A percentile compares a stretch with the other conserved stretches of the same genome.
Evolutionary conservation across 2,797 vertebrate genomes (phyloP).

Genomic region (Limnodromus scolopaceus): DNA sequence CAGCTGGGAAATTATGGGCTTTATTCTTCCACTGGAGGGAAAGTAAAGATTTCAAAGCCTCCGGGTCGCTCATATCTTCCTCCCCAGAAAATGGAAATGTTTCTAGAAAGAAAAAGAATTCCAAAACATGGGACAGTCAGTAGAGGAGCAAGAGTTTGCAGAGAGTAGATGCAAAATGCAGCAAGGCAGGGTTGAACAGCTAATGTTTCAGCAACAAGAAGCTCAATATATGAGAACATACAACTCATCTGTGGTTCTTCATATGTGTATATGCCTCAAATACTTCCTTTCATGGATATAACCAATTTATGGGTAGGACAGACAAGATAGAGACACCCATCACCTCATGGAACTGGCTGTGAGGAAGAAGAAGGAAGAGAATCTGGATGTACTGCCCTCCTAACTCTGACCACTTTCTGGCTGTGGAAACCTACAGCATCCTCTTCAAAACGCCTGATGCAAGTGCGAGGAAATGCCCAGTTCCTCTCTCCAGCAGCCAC

Average conservation of each 20-base stretch:
- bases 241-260: background rate
- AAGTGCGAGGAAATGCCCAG: background rate
- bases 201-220: background rate
- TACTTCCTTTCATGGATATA: background rate
- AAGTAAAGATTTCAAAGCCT: slow-evolving; percentile 84
- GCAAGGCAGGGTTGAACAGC: background rate
- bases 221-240: background rate
- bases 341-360: background rate
- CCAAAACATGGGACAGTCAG: background rate
- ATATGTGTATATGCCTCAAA: fast-evolving
- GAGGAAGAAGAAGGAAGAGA: background rate
- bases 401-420: background rate
- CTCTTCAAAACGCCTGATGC: fast-evolving
- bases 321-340: background rate
- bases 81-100: slow-evolving; percentile 83
- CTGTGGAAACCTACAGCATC: background rate
- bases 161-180: background rate
- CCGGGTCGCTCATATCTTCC: slow-evolving; percentile 79
- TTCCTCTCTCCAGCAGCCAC: background rate
- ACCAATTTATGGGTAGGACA: background rate
- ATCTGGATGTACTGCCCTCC: background rate
- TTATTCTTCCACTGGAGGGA: slow-evolving; percentile 91
- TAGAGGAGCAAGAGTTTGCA: background rate
- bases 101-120: slow-evolving; percentile 73
- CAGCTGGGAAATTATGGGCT: slow-evolving; percentile 86